phyloP scores from a whole-genome alignment of 1,140 invertebrate species.

The Sminthurides bifidus region DNA sequence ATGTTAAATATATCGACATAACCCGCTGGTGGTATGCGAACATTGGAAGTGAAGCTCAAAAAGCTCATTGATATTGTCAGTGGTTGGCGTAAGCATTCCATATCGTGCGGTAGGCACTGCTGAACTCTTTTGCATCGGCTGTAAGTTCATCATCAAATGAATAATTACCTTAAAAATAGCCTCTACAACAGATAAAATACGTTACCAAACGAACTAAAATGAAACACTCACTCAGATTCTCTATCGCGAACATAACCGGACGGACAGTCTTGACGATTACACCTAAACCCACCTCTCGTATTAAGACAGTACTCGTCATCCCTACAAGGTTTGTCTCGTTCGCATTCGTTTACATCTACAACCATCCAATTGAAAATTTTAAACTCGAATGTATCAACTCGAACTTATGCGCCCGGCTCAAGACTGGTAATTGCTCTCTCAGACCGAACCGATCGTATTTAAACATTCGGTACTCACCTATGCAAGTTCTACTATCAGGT shows the following conservation, averaged over 20 bases:
- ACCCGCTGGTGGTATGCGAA: constrained; percentile 55
- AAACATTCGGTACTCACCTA: constrained; percentile 43
- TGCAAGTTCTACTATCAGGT: constrained; percentile 56
- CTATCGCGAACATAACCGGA: constrained; percentile 59
- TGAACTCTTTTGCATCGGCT: constrained; percentile 67
- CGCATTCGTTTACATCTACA: constrained; percentile 79
- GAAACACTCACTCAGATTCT: constrained; percentile 16
- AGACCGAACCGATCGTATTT: background rate
- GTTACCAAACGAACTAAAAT: background rate
- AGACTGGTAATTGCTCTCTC: background rate
- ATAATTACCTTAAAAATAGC: background rate
- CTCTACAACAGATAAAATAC: background rate
- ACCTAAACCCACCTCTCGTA: constrained; percentile 72
- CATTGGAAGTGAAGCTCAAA: constrained; percentile 73
- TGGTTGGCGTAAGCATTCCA: constrained; percentile 58
- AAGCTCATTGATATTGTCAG: constrained; percentile 80
- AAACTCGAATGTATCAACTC: background rate
- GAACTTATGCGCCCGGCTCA: background rate
- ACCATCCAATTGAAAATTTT: constrained; percentile 17
- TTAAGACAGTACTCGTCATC: constrained; percentile 77
- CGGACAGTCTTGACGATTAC: constrained; percentile 74
- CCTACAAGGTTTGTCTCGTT: constrained; percentile 40
- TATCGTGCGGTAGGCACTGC: constrained; percentile 54
- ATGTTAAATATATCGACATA: constrained; percentile 74
- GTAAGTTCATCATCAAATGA: constrained; percentile 34